phyloP scores from a whole-genome alignment of 1,140 invertebrate species.

The Cotesia vestalis region DNA sequence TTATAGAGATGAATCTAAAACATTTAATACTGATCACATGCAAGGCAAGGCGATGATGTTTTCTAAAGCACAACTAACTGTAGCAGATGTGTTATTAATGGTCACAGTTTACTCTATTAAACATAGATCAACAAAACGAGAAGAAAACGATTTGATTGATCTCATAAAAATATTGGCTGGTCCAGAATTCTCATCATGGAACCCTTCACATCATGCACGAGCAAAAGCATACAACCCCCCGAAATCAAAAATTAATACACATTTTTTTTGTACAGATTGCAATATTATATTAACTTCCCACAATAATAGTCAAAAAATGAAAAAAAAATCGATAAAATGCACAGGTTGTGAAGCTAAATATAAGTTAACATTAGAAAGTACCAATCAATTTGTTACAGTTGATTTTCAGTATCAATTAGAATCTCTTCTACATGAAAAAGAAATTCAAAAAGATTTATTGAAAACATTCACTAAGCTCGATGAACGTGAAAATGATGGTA shows the following conservation, averaged over 20 bases:
- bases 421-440: background rate
- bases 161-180: slow-evolving; percentile 28
- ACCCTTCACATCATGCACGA: slow-evolving; percentile 28
- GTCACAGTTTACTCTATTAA: background rate
- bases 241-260: slow-evolving; percentile 20
- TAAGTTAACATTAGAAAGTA: background rate
- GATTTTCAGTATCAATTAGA: slow-evolving; percentile 32
- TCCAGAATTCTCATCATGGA: slow-evolving; percentile 28
- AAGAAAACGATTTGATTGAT: slow-evolving; percentile 20
- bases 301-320: slow-evolving; percentile 5
- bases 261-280: slow-evolving; percentile 31
- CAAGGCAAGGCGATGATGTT: slow-evolving; percentile 20
- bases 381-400: slow-evolving; percentile 35
- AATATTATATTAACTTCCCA: slow-evolving; percentile 3
- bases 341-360: slow-evolving; percentile 25
- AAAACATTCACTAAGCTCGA: background rate
- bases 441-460: slow-evolving; percentile 22
- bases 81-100: slow-evolving; percentile 30
- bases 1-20: background rate
- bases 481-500: slow-evolving; percentile 5
- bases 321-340: background rate
- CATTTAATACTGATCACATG: slow-evolving; percentile 17
- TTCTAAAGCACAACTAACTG: slow-evolving; percentile 16
- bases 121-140: background rate
- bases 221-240: slow-evolving; percentile 32